Conservation (phyloP, 2,113 vertebrate genomes). For the Ursus arctos region DNA sequence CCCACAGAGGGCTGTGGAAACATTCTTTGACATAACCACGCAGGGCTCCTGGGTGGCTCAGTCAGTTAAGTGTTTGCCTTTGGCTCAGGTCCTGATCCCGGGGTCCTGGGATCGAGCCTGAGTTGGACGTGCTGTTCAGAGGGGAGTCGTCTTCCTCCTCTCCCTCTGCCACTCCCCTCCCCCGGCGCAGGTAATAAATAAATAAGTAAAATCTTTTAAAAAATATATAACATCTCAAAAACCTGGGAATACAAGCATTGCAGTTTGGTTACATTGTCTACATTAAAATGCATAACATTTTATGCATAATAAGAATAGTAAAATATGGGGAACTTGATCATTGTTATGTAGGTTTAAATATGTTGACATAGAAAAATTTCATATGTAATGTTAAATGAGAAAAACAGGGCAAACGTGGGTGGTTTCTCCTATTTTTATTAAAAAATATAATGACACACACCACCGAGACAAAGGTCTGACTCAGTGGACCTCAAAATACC, state of each 20-base stretch:
- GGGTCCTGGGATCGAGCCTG: neutral
- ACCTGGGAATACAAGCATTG: neutral
- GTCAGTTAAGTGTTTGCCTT: neutral
- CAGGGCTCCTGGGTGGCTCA: neutral
- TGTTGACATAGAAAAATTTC: neutral
- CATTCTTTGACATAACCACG: neutral
- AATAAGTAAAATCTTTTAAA: neutral
- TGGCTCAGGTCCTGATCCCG: neutral
- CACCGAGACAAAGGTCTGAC: neutral
- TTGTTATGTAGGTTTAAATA: neutral
- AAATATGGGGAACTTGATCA: neutral
- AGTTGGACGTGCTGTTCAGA: neutral
- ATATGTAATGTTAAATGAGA: neutral
- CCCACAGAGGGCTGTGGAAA: neutral
- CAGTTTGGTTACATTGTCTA: neutral
- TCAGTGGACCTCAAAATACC: neutral
- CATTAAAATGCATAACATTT: neutral
- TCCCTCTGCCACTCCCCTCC: neutral
- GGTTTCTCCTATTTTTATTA: neutral
- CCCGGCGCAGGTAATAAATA: too few species aligned
- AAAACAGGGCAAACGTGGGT: neutral
- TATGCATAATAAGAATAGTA: neutral
- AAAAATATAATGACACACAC: neutral
- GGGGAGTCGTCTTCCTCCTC: neutral
- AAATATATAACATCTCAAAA: neutral